Base-by-base conservation (phyloP, 2,797 vertebrate species). In the Echeneis naucrates region DNA sequence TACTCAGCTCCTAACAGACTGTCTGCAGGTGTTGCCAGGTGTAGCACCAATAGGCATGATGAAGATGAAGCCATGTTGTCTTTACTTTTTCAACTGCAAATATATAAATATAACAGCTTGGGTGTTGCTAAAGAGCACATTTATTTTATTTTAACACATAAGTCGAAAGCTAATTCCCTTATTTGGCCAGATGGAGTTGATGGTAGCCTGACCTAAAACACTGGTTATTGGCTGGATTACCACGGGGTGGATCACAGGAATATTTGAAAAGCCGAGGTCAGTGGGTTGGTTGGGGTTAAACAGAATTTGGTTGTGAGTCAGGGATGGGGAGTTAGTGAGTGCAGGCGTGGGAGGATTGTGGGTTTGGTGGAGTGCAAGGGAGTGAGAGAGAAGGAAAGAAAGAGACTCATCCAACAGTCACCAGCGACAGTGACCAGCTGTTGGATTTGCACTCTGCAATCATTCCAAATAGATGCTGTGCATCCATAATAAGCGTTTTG, bases 401-500 rank as follows among this genome's bases (percentile, higher is more conserved):
- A 82, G 77, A 81, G 65, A 23, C 85, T 86, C 88, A 85, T 90
- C 90, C 74, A 68, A 21, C 37, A 91, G 89, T 84, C 87, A 89
- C 87, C 88, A 87, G 86, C 80, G 81, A 90, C 91, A 90, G 82
- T 88, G 92, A 93, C 89, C 86, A 78, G 89, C 77, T 83, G 66
- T 58, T 88, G 86, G 82, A 90, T 87, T 82, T 87, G 88, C 80
- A 92, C 89, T 92, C 80, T 93, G 81, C 90, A 94, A 92, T 93
- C 90, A 89, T 88, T 92, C 76, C 90, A 93, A 93, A 94, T 92
- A 90, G 89, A 91, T 64, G 78, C 83, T 89, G 68, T 85, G 81
- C 75, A 86, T 90, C 90, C 90, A 88, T 91, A 93, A 92, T 94
- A 91, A 92, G 86, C 84, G 85, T 93, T 91, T 92, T 90, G 87